A percentile compares a stretch with the other conserved stretches of the same genome.
Evolutionary conservation across 2,888 invertebrate genomes (phyloP).

Genomic region (Phlogophora meticulosa): DNA sequence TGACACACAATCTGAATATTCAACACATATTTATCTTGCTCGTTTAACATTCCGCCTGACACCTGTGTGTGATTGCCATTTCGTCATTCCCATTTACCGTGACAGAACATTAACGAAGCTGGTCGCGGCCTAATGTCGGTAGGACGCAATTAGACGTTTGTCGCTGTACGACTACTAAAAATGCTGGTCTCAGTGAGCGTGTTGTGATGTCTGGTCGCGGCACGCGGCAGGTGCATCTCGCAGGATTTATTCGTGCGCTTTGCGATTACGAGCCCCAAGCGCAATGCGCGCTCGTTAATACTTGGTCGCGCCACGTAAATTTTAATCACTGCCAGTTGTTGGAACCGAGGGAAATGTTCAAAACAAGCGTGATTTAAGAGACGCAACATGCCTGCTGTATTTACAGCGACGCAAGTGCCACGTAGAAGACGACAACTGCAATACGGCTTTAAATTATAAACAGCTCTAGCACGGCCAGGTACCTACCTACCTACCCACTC

Average conservation of each 20-base stretch:
- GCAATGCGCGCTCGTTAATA: slow-evolving; percentile 89
- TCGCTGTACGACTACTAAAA: slow-evolving; percentile 61
- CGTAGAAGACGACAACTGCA: slow-evolving; percentile 60
- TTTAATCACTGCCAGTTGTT: slow-evolving; percentile 90
- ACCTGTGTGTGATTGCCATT: slow-evolving; percentile 86
- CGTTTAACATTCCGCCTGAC: slow-evolving; percentile 87
- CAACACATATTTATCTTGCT: slow-evolving; percentile 88
- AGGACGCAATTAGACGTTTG: slow-evolving; percentile 55
- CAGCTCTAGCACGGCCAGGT: slow-evolving; percentile 13
- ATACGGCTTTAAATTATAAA: slow-evolving; percentile 33
- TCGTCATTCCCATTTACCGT: slow-evolving; percentile 74
- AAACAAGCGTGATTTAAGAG: slow-evolving; percentile 89
- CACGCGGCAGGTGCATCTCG: slow-evolving; percentile 88
- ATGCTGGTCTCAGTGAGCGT: slow-evolving; percentile 60
- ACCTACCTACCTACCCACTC: slow-evolving; percentile 17
- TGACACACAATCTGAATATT: slow-evolving; percentile 90
- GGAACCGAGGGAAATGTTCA: slow-evolving; percentile 86
- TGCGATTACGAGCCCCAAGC: slow-evolving; percentile 82
- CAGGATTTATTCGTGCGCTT: slow-evolving; percentile 89
- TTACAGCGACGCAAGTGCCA: slow-evolving; percentile 69
- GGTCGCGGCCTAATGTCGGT: slow-evolving; percentile 48
- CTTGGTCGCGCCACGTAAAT: slow-evolving; percentile 90
- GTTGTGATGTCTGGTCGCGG: slow-evolving; percentile 69
- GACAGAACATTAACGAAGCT: slow-evolving; percentile 65
- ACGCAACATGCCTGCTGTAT: slow-evolving; percentile 79